Conservation (phyloP, 2,888 invertebrate genomes). For the Andrena flavipes region DNA sequence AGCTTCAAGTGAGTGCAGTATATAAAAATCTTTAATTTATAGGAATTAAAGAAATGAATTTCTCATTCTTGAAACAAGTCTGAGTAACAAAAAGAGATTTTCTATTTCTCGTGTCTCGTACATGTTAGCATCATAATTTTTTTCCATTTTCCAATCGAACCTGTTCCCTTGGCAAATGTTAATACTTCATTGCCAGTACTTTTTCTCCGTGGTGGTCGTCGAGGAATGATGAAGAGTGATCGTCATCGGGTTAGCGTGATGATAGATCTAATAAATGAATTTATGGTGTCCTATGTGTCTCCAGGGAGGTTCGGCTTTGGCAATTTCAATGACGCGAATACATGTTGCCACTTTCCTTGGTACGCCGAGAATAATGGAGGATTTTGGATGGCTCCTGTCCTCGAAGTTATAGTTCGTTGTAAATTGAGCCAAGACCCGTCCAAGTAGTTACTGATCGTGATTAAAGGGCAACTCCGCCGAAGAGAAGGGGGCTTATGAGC, state of each 20-base stretch:
- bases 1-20: not conserved
- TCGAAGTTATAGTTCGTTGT: conserved; percentile 72
- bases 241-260: conserved; percentile 35
- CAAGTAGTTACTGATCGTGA: conserved; percentile 61
- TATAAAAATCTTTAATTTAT: too few species aligned
- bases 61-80: not conserved
- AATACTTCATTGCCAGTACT: conserved; percentile 59
- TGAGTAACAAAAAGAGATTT: not conserved
- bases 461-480: conserved; percentile 63
- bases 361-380: conserved; percentile 45
- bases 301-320: conserved; percentile 53
- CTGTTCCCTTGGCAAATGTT: conserved; percentile 18
- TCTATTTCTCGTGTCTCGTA: not conserved
- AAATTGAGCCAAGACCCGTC: conserved; percentile 69
- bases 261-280: conserved; percentile 50
- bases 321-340: conserved; percentile 61
- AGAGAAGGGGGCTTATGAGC: conserved; percentile 48
- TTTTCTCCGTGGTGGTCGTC: conserved; percentile 28
- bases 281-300: conserved; percentile 38
- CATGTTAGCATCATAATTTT: not conserved
- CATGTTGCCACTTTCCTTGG: conserved; percentile 59
- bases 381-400: conserved; percentile 63
- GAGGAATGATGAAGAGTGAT: conserved; percentile 51
- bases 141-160: not conserved
- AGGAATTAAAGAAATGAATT: not conserved